Base-by-base conservation (phyloP, 2,888 invertebrate genomes). In the Lasiommata megera region DNA sequence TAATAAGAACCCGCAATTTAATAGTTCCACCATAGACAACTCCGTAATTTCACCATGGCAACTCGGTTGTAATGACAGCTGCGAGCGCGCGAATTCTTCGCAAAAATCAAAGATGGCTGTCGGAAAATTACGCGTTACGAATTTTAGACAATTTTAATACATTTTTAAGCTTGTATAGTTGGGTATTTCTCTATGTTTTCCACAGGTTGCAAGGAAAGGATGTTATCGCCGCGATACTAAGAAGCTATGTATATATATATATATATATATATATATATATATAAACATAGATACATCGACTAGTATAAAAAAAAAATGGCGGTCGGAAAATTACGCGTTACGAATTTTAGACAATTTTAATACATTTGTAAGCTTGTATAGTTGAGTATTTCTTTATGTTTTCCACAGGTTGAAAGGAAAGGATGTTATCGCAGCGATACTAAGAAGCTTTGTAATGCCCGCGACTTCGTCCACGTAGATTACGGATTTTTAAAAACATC, bases 31-130 rank as follows among this genome's bases (percentile, higher is more conserved):
- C 74, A 74, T 79, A 63, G 63, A 63, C 63, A 87, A 80, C 82
- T 80, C 77, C 11, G 82, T 81, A 85, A 88, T 88, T 88, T 87
- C 74, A 87, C 79, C 86, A 86, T 88, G 86, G 86, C 84, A 84
- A 80, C 84, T 80, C 83, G 81, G 46, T 29, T 28, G 23, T 88
- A 88, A 88, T 88, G 87, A 88, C 87, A 84, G 85, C 78, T 70
- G 67, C 68, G 58, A 67, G 68, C 68, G 70, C 68, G 69, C 80
- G 77, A 83, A 87, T 80, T 82, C 61, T 57, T 44, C 46, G 58
- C 80, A 80, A 87, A 88, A 80, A 88, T 88, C 79, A 80, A 87
- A 88, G 79, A 88, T 88, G 87, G 85, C 68, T 79, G 76, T 73
- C 72, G 18, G 36, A 71, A 82, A 84, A 84, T 81, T 79, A 78